Base-by-base conservation (phyloP, 2,113 vertebrate genomes). In the Lepisosteus oculatus region DNA sequence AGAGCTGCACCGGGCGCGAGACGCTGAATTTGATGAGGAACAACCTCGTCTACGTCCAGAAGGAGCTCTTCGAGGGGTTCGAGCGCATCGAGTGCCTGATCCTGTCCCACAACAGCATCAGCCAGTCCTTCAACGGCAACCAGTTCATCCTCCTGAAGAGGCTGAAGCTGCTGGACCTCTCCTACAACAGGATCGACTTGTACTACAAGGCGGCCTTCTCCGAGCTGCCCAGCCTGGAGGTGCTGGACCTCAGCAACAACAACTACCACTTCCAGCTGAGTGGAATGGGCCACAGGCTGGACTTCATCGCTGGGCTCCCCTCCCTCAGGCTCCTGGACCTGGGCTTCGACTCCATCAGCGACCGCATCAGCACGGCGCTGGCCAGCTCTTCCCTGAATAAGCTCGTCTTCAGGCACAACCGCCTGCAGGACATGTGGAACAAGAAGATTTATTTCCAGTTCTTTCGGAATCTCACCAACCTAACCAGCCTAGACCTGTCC, bases 141-240 rank as follows among this genome's bases (percentile, higher is more conserved):
- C 78, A 86, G 78, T 87, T 87, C 0, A 1, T 6, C 67, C 65
- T 11, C 0, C 76, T 87, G 71, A 77, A 61, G 55, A 43, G 3
- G n/a, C 73, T 85, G 44, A 61, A 5, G 43, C 65, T 82, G 55
- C 67, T 87, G 3, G 80, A 87, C 66, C 15, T 87, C 42, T 80
- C 84, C 29, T n/a, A 86, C 43, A 87, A 87, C 72, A 85, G 85
- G 63, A 68, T 87, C 74, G 81, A 86, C 68, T 69, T 86, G 8
- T 87, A 85, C 72, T 71, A 79, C 0, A 55, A 17, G 3, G 8
- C 2, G 42, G 76, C 62, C 3, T 87, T 87, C 75, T 81, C 79
- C 0, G 86, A 86, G 70, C 68, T 86, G 14, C 78, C 61, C 0
- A 15, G 0, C 0, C 73, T 86, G 42, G 63, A 54, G 43, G 72